Evolutionary conservation across 2,888 invertebrate genomes (phyloP).

Genomic region (Microchrysa polita): DNA sequence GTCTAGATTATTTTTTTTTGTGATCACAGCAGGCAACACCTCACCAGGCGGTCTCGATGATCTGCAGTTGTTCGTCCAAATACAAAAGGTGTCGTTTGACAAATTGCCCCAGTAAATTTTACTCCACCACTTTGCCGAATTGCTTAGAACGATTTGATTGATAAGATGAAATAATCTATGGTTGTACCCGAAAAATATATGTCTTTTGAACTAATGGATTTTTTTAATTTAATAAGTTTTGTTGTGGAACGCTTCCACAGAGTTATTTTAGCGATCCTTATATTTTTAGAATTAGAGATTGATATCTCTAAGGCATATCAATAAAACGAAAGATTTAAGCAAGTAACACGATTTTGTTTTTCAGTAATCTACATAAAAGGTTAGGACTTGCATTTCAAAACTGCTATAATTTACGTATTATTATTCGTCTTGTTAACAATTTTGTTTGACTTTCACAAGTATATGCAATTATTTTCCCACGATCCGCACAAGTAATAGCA

Average conservation of each 20-base stretch:
- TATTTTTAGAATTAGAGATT: too few relatives aligned
- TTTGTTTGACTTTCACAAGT: background rate
- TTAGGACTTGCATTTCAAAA: slow-evolving; percentile 4
- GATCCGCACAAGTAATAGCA: background rate
- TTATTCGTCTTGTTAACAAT: too few relatives aligned
- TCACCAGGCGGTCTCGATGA: background rate
- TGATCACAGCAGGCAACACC: background rate
- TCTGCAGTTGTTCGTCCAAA: background rate
- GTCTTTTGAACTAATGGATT: too few relatives aligned
- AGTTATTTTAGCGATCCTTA: too few relatives aligned
- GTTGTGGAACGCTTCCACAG: too few relatives aligned
- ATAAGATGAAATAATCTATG: too few relatives aligned
- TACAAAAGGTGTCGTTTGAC: slow-evolving; percentile 25
- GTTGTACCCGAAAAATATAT: too few relatives aligned
- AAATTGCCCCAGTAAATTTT: background rate
- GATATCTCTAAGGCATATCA: too few relatives aligned
- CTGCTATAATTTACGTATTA: too few relatives aligned
- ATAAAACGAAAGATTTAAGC: background rate
- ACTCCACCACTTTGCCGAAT: background rate
- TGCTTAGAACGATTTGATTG: too few relatives aligned
- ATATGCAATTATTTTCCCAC: slow-evolving; percentile 4
- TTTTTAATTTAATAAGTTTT: too few relatives aligned
- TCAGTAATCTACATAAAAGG: too few relatives aligned
- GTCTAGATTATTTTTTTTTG: background rate
- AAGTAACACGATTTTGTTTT: background rate